Percentiles rank a stretch among this genome's conserved stretches.
phyloP scores from a whole-genome alignment of 2,113 vertebrate species.

The Ellobius talpinus region DNA sequence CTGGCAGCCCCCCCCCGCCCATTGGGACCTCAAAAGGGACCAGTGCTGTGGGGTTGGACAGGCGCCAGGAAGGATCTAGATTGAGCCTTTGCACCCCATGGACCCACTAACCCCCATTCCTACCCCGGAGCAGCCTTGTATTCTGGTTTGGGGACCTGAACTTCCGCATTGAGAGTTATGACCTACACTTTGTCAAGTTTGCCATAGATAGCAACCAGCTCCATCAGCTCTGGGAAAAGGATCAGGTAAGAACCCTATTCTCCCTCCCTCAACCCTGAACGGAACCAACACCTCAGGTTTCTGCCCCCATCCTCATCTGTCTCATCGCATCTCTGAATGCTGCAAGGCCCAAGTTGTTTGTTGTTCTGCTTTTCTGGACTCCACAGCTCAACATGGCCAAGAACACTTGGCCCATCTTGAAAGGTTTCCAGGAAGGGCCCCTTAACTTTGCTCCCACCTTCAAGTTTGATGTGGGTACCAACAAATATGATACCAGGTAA shows the following conservation, averaged over 20 bases:
- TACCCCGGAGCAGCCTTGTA: slow-evolving; percentile 89
- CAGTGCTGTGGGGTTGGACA: slow-evolving; percentile 85
- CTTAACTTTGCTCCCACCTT: slow-evolving; percentile 97
- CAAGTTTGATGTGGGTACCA: slow-evolving; percentile 98
- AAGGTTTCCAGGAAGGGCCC: slow-evolving; percentile 95
- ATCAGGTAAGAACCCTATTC: slow-evolving; percentile 91
- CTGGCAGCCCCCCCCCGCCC: not conserved
- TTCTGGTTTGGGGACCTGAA: slow-evolving; percentile 99
- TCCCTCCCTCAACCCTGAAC: not conserved
- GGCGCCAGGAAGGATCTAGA: slow-evolving; percentile 88
- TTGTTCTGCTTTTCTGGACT: slow-evolving; percentile 54
- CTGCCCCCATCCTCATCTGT: not conserved
- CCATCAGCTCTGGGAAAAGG: slow-evolving; percentile 96
- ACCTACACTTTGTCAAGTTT: slow-evolving; percentile 97
- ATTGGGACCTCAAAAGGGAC: not conserved
- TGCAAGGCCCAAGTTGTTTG: not conserved
- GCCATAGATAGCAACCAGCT: slow-evolving; percentile 96
- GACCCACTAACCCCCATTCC: not conserved
- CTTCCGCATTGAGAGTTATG: slow-evolving; percentile 97
- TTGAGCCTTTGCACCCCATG: not conserved
- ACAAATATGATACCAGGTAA: slow-evolving; percentile 98
- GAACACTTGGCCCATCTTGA: slow-evolving; percentile 93
- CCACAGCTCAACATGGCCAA: slow-evolving; percentile 97
- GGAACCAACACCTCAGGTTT: not conserved
- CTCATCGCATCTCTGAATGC: not conserved